Evolutionary conservation across 2,888 invertebrate genomes (phyloP), one percentile per base, ranked within the genome.

Genomic region (Orchesella flavescens): DNA sequence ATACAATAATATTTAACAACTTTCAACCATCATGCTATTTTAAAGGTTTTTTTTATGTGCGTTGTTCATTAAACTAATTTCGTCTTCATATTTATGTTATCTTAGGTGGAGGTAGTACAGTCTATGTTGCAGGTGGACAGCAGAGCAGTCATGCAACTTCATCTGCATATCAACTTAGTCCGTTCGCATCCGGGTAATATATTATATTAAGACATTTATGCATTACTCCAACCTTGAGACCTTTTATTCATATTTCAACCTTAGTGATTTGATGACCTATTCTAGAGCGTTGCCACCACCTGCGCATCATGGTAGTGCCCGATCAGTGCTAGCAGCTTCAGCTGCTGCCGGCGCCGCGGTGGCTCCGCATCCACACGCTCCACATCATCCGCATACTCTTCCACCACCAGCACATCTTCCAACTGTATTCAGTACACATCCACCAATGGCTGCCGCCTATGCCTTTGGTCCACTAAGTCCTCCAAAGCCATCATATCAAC

Each of bases 251-350:
- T 34, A 34, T 34, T 34, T 34, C 34, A 34, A 34, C 34, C 34
- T 7, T 34, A 34, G 34, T 34, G 34, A 34, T 34, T 34, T 34
- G 34, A 34, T 34, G 7, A 4, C 34, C 34, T 34, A 34, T 7
- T 92, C 91, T 89, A 92, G 93, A 88, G 93, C 93, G 85, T 91
- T 95, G 57, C 96, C n/a, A 68, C 96, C 96, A 12, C 94, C 95
- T 69, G 96, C 96, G 21, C 96, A 95, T 91, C 95, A 95, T 91
- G 94, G 94, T 88, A 93, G 93, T 89, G 94, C 94, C 73, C 91
- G 94, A 89, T 93, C 93, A 74, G 92, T 93, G n/a, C 88, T 90
- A 93, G 90, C 34, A 34, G 92, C 93, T 5, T 84, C 88, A 34
- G 88, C 88, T 34, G 88, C 89, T 46, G 87, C 89, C 9, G 87